Evolutionary conservation across 2,113 vertebrate genomes (phyloP).

Genomic region (Gambusia affinis): DNA sequence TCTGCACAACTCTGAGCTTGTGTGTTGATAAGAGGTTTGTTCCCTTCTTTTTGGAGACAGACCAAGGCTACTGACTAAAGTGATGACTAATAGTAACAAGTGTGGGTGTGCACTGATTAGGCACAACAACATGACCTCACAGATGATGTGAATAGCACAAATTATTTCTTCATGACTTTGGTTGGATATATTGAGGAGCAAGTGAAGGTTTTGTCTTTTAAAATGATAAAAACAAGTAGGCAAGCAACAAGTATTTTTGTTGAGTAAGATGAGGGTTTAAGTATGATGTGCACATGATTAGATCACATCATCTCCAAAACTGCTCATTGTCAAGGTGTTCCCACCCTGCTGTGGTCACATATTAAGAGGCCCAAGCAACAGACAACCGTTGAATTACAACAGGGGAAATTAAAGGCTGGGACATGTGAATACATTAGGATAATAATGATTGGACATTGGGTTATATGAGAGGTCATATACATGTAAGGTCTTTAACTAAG

Average conservation of each 20-base stretch:
- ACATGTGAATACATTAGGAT: too few species aligned
- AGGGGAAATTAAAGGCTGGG: too few species aligned
- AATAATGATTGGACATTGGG: too few species aligned
- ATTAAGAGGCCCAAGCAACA: too few species aligned
- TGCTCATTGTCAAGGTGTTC: too few species aligned
- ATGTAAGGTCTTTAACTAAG: too few species aligned
- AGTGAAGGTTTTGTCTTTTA: background rate
- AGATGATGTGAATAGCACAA: background rate
- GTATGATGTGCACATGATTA: too few species aligned
- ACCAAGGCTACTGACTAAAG: slow-evolving; percentile 40
- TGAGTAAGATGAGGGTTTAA: background rate
- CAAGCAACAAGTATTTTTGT: background rate
- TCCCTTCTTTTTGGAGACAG: slow-evolving; percentile 42
- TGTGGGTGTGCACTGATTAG: background rate
- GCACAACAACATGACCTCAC: background rate
- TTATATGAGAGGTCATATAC: too few species aligned
- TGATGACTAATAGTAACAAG: slow-evolving; percentile 34
- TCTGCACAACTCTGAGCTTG: slow-evolving; percentile 4
- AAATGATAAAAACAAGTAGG: background rate
- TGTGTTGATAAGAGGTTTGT: slow-evolving; percentile 44
- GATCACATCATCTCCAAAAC: too few species aligned
- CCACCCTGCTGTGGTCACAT: too few species aligned
- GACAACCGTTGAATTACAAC: too few species aligned
- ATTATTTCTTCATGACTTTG: background rate
- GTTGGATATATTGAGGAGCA: background rate